Conservation (phyloP, 2,113 vertebrate genomes). For the Eidolon helvum region DNA sequence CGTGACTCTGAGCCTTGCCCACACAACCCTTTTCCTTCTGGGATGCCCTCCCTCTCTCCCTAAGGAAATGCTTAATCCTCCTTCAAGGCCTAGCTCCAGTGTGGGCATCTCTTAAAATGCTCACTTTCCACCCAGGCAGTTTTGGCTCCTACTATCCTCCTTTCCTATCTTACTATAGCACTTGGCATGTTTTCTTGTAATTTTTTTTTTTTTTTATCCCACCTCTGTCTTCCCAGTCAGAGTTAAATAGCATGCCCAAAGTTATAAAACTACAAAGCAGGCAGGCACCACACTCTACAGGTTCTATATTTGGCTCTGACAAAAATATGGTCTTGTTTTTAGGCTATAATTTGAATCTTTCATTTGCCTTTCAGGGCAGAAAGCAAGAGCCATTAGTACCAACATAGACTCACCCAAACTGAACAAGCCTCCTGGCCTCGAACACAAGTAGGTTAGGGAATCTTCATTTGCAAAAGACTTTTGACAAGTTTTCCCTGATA, state of each 20-base stretch:
- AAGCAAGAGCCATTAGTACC: not conserved
- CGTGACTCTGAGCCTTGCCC: not conserved
- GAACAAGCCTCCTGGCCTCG: not conserved
- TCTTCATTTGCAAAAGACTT: not conserved
- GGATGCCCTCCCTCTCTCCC: not conserved
- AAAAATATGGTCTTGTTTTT: not conserved
- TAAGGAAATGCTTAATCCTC: not conserved
- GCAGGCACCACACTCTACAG: not conserved
- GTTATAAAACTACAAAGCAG: not conserved
- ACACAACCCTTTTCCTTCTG: not conserved
- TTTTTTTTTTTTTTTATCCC: not conserved
- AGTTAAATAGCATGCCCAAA: not conserved
- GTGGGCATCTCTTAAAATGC: not conserved
- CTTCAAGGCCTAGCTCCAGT: not conserved
- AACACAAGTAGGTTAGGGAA: not conserved
- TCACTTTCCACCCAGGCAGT: not conserved
- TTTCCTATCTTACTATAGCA: not conserved
- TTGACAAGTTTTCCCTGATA: not conserved
- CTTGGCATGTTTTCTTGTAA: not conserved
- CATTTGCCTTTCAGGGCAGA: not conserved
- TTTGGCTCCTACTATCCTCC: too few relatives aligned
- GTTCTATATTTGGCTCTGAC: not conserved
- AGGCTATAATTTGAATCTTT: not conserved
- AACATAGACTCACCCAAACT: not conserved
- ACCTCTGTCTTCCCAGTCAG: too few relatives aligned